Base-by-base conservation (phyloP, 2,113 vertebrate species). In the Alaudala cheleensis region DNA sequence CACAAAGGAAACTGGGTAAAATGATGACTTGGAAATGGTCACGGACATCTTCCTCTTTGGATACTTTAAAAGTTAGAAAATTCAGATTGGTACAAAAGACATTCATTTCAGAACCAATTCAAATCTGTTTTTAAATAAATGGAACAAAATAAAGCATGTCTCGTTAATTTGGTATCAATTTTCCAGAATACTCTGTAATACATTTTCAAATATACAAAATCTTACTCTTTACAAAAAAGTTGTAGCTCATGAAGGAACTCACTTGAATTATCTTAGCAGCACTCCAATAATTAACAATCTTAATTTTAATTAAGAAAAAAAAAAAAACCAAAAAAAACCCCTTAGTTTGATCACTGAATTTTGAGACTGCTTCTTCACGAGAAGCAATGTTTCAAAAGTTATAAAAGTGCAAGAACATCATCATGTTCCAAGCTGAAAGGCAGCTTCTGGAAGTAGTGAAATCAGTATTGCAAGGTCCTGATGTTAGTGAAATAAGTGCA, bases 191-290 rank as follows among this genome's bases (percentile, higher is more conserved):
- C 9, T 94, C 87, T 93, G 90, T 81, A 80, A 82, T 93, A 94
- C 62, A 74, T 85, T 91, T 94, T 95, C 88, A 95, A 95, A 86
- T 95, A 93, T 94, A 96, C 79, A 96, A 92, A 95, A 95, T 88
- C 87, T 81, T 95, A 90, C 22, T 93, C 87, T 91, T 95, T 95
- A 92, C 82, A 95, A 95, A 92, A 82, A 89, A 57, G 64, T 66
- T 78, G 80, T 69, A 95, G 57, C 62, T 91, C 44, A 14, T 90
- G 88, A 85, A 92, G 94, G 39, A 96, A 96, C 51, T 94, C 87
- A 72, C 57, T 81, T 93, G 70, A 89, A 85, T 84, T 82, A 88
- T 58, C 71, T 94, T 86, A 96, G 80, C 72, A 94, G 81, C 87
- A 91, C 92, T 88, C 91, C 58, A 73, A 40, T 77, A 84, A 92